A percentile compares a stretch with the other conserved stretches of the same genome.
Evolutionary conservation across 2,888 invertebrate genomes (phyloP).

Genomic region (Strigamia transsilvanica): DNA sequence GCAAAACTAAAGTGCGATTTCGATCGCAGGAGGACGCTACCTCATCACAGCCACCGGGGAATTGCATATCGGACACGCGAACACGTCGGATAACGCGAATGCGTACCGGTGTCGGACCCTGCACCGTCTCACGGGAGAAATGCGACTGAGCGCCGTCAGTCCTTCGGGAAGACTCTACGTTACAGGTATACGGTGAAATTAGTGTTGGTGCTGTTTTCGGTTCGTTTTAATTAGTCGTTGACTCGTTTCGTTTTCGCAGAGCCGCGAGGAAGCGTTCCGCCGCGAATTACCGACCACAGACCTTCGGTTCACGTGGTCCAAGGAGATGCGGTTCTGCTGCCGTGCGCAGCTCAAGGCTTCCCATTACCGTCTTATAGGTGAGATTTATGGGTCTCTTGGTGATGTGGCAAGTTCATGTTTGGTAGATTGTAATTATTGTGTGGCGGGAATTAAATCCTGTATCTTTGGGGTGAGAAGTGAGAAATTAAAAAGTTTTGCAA

Average conservation of each 20-base stretch:
- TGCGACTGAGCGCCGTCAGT: conserved; percentile 76
- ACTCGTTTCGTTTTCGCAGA: conserved; percentile 46
- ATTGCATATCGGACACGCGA: conserved; percentile 81
- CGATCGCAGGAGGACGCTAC: conserved; percentile 58
- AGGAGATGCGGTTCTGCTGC: conserved; percentile 56
- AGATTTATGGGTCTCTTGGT: conserved; percentile 32
- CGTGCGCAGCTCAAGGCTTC: conserved; percentile 57
- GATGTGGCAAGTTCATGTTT: not conserved
- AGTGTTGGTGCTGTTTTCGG: not conserved
- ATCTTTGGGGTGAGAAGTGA: not conserved
- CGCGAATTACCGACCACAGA: conserved; percentile 55
- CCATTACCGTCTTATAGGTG: conserved; percentile 57
- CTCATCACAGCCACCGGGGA: conserved; percentile 79
- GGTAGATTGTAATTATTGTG: not conserved
- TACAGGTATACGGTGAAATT: conserved; percentile 70
- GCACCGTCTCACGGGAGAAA: conserved; percentile 80
- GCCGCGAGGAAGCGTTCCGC: conserved; percentile 56
- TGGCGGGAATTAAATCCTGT: not conserved
- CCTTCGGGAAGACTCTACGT: conserved; percentile 71
- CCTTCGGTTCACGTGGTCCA: conserved; percentile 53
- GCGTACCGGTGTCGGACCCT: conserved; percentile 83
- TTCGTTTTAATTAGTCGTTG: conserved; percentile 9
- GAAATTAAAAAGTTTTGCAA: not conserved
- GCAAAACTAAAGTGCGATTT: conserved; percentile 32
- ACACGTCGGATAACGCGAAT: conserved; percentile 79